Percentiles rank a stretch among this genome's conserved stretches.
These are phyloP conservation scores for Galeruca laticollis DNA, from an alignment of 2,888 invertebrate species.

Conservation along the genomic window DNA sequence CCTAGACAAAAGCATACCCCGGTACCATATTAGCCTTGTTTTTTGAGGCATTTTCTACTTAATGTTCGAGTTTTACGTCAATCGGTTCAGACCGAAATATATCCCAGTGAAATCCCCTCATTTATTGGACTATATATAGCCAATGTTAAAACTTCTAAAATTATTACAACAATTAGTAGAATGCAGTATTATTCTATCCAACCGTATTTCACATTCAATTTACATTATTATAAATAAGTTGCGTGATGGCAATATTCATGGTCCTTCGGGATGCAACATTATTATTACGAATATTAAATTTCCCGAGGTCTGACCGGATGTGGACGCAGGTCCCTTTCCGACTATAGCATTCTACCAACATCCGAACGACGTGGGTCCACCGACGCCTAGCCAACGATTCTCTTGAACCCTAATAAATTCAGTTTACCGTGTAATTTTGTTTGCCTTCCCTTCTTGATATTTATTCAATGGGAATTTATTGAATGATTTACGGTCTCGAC, in stretches of 20 bases:
- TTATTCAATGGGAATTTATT: constrained; percentile 47
- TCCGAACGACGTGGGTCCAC: constrained; percentile 26
- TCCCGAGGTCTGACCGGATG: constrained; percentile 37
- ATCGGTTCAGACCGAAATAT: too few relatives aligned
- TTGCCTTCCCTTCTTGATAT: constrained; percentile 46
- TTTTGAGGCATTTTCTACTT: too few relatives aligned
- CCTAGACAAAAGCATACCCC: too few relatives aligned
- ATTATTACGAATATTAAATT: constrained; percentile 53
- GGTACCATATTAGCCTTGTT: too few relatives aligned
- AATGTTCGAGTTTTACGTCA: too few relatives aligned
- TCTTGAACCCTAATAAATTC: constrained; percentile 49
- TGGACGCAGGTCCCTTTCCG: constrained; percentile 31
- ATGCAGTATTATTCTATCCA: constrained; percentile 1
- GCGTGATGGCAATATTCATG: constrained; percentile 48
- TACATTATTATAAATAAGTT: constrained; percentile 44
- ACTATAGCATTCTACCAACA: constrained; percentile 8
- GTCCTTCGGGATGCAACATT: constrained; percentile 47
- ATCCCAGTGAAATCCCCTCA: too few relatives aligned
- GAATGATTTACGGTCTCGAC: constrained; percentile 39
- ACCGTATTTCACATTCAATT: constrained; percentile 44
- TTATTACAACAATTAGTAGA: too few relatives aligned
- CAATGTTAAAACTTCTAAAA: background rate
- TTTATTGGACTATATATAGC: too few relatives aligned
- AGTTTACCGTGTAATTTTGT: constrained; percentile 51
- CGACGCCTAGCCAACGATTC: constrained; percentile 28